phyloP scores from a whole-genome alignment of 2,113 vertebrate genomes.

The Myiopsitta monachus region DNA sequence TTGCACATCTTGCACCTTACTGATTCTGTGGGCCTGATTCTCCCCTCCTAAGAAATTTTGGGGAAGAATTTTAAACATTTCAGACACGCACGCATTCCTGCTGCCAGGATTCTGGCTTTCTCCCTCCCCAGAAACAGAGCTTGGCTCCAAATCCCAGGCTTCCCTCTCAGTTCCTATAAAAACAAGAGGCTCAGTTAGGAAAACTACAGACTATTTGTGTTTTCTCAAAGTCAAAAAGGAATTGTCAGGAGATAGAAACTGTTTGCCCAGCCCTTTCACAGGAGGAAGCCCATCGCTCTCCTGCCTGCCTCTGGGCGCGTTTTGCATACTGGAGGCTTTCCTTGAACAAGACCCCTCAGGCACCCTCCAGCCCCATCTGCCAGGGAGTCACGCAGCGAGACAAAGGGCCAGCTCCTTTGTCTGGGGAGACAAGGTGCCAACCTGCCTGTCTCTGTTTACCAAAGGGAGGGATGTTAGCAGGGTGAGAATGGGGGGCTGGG shows the following conservation, averaged over 20 bases:
- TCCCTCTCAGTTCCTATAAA: neutral
- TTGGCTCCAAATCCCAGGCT: neutral
- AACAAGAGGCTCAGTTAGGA: neutral
- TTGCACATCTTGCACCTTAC: neutral
- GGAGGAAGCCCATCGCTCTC: neutral
- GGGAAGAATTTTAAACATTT: neutral
- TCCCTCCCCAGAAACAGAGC: neutral
- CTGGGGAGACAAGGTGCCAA: conserved; percentile 64
- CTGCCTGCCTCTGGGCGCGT: neutral
- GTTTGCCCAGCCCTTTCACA: neutral
- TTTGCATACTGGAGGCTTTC: conserved; percentile 52
- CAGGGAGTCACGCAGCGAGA: conserved; percentile 21
- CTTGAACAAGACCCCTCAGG: conserved; percentile 58
- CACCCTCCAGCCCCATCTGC: conserved; percentile 51
- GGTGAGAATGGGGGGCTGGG: conserved; percentile 60
- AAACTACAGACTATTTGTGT: neutral
- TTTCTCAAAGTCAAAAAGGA: neutral
- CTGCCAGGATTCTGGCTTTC: neutral
- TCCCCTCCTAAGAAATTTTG: neutral
- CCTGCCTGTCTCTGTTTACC: conserved; percentile 65
- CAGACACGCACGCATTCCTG: neutral
- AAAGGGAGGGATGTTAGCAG: conserved; percentile 57
- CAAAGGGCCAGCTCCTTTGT: conserved; percentile 67
- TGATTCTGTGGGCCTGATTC: neutral
- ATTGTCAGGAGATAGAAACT: neutral